Base-by-base conservation (phyloP, 2,797 vertebrate genomes). In the Molossus molossus region DNA sequence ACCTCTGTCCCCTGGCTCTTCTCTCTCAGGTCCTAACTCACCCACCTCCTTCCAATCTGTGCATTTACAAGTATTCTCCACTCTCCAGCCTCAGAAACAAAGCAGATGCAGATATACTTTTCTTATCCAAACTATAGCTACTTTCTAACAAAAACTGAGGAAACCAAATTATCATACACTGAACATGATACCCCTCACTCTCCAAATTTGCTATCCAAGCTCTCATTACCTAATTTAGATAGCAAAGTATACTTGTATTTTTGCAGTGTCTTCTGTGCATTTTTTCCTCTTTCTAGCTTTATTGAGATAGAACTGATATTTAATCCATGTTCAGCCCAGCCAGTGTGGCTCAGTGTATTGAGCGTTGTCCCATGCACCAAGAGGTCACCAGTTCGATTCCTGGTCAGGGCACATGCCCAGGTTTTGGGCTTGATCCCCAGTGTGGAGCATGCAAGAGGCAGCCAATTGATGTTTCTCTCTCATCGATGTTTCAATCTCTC, bases 121-220 rank as follows among this genome's bases (percentile, higher is more conserved):
- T 79, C 76, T 50, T 27, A 75, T 21, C 75, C 23, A 73, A 57
- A 75, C 8, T 23, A 85, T 1, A 33, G 69, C 67, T 40, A 70
- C 55, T 89, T 62, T n/a, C 23, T 75, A 57, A 60, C 60, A 80
- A 87, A 92, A 87, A 67, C 67, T 82, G 70, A 65, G 40, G 45
- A 93, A 94, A 90, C 40, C 57, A 95, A 87, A 92, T n/a, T n/a
- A 90, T 37, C 64, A 67, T 10, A 64, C 29, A 89, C 45, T 48
- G 27, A 33, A 89, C 14, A 65, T 29, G 48, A n/a, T 21, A 64
- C 55, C n/a, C 27, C 64, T 85, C 17, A 12, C 14, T 69, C 81
- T 85, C 53, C 45, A 89, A 55, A 45, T 1, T 8, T 33, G 77
- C 53, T 82, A 75, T 48, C 20, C 67, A 75, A 95, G 60, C 37